phyloP scores from a whole-genome alignment of 2,888 invertebrate species.

The Spilarctia lutea region DNA sequence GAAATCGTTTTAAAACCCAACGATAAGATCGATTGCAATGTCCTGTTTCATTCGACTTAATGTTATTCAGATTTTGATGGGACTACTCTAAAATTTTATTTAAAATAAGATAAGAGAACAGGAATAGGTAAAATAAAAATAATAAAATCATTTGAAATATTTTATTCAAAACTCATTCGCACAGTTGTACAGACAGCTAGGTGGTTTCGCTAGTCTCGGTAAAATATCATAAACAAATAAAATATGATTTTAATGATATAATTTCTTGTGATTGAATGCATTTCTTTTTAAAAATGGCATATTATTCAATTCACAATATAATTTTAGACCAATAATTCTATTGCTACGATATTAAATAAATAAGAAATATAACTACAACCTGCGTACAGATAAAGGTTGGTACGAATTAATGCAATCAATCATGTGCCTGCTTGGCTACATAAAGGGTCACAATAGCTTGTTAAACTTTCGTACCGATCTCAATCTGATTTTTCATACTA shows the following conservation, averaged over 20 bases:
- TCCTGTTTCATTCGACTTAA: not conserved
- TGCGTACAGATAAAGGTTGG: slow-evolving; percentile 79
- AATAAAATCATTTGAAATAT: slow-evolving; percentile 72
- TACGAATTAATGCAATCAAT: slow-evolving; percentile 83
- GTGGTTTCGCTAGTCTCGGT: slow-evolving; percentile 70
- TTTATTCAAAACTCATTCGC: slow-evolving; percentile 83
- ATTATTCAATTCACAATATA: slow-evolving; percentile 67
- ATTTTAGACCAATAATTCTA: slow-evolving; percentile 67
- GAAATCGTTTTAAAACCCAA: too few species aligned
- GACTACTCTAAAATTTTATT: not conserved
- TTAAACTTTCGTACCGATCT: slow-evolving; percentile 80
- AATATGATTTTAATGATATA: slow-evolving; percentile 58
- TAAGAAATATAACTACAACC: slow-evolving; percentile 84
- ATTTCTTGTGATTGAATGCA: slow-evolving; percentile 60
- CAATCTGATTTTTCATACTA: slow-evolving; percentile 76
- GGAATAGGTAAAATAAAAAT: slow-evolving; percentile 32
- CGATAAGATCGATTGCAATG: not conserved
- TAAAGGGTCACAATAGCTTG: slow-evolving; percentile 73
- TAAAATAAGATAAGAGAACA: not conserved
- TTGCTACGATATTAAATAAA: slow-evolving; percentile 85
- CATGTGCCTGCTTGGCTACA: slow-evolving; percentile 59
- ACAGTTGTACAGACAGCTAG: slow-evolving; percentile 78
- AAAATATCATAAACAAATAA: slow-evolving; percentile 73
- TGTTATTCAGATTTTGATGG: not conserved
- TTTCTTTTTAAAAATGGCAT: slow-evolving; percentile 59